Percentiles rank a stretch among this genome's conserved stretches.
phyloP scores from a whole-genome alignment of 2,797 vertebrate species.

The Tiaroga cobitis region DNA sequence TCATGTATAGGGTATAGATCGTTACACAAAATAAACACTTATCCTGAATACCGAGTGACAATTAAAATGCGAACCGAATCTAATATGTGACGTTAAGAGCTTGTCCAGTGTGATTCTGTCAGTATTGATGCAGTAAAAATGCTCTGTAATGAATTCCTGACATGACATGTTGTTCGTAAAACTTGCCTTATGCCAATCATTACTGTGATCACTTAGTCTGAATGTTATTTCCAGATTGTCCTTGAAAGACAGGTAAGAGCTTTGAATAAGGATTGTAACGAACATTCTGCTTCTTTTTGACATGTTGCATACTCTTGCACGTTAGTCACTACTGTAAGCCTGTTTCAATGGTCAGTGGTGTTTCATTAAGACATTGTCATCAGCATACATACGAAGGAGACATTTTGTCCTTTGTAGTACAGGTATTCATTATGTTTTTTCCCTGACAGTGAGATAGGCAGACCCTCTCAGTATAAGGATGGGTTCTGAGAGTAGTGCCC shows the following conservation, averaged over 20 bases:
- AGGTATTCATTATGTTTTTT: not conserved
- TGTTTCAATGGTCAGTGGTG: not conserved
- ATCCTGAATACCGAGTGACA: not conserved
- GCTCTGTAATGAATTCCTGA: not conserved
- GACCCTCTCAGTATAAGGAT: constrained; percentile 69
- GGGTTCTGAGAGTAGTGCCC: constrained; percentile 93
- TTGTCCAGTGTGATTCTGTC: not conserved
- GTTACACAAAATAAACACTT: not conserved
- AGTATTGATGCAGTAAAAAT: not conserved
- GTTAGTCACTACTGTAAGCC: not conserved
- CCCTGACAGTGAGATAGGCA: not conserved
- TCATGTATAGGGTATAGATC: not conserved
- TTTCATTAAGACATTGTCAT: not conserved
- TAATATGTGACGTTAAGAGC: not conserved
- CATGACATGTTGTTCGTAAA: not conserved
- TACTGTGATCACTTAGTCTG: not conserved
- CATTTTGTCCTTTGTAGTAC: not conserved
- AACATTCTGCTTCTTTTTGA: not conserved
- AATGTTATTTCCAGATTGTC: not conserved
- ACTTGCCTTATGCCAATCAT: not conserved
- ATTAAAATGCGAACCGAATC: not conserved
- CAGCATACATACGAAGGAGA: not conserved
- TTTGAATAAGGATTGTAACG: not conserved
- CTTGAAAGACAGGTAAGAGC: not conserved
- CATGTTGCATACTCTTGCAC: not conserved